Percentiles rank a stretch among this genome's conserved stretches.
Evolutionary conservation across 2,113 vertebrate species (phyloP).

Genomic region (Oncorhynchus gorbuscha): DNA sequence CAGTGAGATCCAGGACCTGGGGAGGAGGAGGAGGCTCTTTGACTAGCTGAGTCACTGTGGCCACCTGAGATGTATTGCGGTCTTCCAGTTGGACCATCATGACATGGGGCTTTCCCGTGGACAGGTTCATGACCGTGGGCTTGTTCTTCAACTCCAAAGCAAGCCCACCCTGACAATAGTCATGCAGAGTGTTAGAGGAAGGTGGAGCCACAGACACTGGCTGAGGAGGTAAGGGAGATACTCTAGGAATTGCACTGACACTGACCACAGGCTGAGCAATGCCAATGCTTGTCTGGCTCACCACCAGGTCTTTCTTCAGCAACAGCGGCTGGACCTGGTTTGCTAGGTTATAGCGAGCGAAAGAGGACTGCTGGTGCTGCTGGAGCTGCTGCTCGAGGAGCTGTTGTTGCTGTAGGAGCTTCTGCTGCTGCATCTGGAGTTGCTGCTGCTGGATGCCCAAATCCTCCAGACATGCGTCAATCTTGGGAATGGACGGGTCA

Average conservation of each 20-base stretch:
- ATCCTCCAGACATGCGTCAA: slow-evolving; percentile 83
- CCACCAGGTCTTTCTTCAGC: slow-evolving; percentile 85
- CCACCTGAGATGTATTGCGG: slow-evolving; percentile 68
- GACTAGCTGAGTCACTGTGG: slow-evolving; percentile 85
- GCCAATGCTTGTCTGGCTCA: slow-evolving; percentile 76
- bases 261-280: slow-evolving; percentile 70
- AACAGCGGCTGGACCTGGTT: slow-evolving; percentile 81
- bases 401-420: slow-evolving; percentile 77
- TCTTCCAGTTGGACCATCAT: slow-evolving; percentile 94
- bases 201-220: slow-evolving; percentile 52
- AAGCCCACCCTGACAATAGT: slow-evolving; percentile 76
- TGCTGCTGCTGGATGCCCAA: slow-evolving; percentile 76
- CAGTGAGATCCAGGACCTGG: slow-evolving; percentile 89
- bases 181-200: slow-evolving; percentile 64
- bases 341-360: slow-evolving; percentile 86
- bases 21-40: slow-evolving; percentile 71
- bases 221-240: slow-evolving; percentile 76
- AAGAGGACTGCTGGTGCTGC: slow-evolving; percentile 82
- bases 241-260: slow-evolving; percentile 74
- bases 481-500: slow-evolving; percentile 72
- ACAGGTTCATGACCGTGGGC: slow-evolving; percentile 77
- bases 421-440: slow-evolving; percentile 78
- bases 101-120: slow-evolving; percentile 84
- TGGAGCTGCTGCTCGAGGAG: slow-evolving; percentile 80
- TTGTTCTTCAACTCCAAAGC: slow-evolving; percentile 87